Percentiles rank a stretch among this genome's conserved stretches.
phyloP scores from a whole-genome alignment of 1,140 invertebrate genomes.

The Pseudomyrmex flavicornis region DNA sequence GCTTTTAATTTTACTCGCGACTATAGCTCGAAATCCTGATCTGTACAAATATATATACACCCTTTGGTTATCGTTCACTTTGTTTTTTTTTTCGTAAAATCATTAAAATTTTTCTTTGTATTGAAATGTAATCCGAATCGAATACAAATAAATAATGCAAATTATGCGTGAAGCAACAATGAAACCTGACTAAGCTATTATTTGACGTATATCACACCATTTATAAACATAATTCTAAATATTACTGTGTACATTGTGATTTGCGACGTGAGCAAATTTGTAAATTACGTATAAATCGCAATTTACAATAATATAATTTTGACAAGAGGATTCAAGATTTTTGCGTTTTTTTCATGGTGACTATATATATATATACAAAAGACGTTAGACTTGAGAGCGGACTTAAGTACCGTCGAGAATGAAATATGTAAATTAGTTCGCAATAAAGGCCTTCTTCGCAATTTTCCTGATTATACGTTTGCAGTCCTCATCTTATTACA shows the following conservation, averaged over 20 bases:
- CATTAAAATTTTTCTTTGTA: not conserved
- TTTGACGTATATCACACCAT: too few relatives aligned
- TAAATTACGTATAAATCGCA: not conserved
- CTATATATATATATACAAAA: conserved; percentile 11
- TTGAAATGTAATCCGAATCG: not conserved
- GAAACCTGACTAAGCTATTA: too few relatives aligned
- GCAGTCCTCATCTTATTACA: conserved; percentile 53
- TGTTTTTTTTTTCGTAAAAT: not conserved
- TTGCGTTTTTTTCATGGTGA: conserved; percentile 19
- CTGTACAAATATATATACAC: not conserved
- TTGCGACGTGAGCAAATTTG: not conserved
- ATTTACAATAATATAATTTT: not conserved
- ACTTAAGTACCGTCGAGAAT: not conserved
- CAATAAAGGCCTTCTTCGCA: not conserved
- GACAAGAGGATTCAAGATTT: not conserved
- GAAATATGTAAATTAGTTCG: conserved; percentile 40
- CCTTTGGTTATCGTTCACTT: too few relatives aligned
- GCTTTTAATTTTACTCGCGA: not conserved
- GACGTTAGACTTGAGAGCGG: not conserved
- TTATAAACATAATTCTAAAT: too few relatives aligned
- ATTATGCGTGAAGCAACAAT: not conserved
- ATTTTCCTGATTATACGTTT: conserved; percentile 41
- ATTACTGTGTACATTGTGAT: too few relatives aligned
- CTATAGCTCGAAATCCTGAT: not conserved
- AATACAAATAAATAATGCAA: not conserved